Base-by-base conservation (phyloP, 1,140 invertebrate genomes). In the Triops longicaudatus region DNA sequence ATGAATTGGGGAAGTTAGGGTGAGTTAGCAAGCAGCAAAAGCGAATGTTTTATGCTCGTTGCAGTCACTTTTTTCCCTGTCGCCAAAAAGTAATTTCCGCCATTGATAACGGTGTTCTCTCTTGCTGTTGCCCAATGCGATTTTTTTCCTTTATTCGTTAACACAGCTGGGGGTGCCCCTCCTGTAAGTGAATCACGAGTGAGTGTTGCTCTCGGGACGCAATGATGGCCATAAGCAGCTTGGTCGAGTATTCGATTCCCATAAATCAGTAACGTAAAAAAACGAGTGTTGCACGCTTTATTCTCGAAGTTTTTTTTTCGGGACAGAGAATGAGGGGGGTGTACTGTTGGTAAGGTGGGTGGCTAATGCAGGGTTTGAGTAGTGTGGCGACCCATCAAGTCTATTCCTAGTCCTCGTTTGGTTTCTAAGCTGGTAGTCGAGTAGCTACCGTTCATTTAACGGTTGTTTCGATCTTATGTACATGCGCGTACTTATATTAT, bases 231-330 rank as follows among this genome's bases (percentile, higher is more conserved):
- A 37, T 37, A 37, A 63, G 22, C 50, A 22, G 14, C 50, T 63
- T 63, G 50, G n/a, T 63, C 50, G 50, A 63, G 50, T 63, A 63
- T 63, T 63, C 22, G 50, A 63, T 63, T 63, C 50, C 50, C 50
- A 63, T 63, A 63, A 63, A 63, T 63, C 50, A 63, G 50, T 22
- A 17, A 63, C 14, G 10, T 17, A 17, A 17, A 63, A 63, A 63
- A 63, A 63, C 14, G 6, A 2, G 50, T 17, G 50, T 63, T 22
- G 22, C 50, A 7, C 22, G 50, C 50, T 63, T 63, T 22, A 63
- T 22, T 37, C 31, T 37, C 31, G 31, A 37, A 37, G 31, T 37
- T 37, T 37, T 37, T 37, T 37, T 37, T 37, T 37, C 31, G 2
- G n/a, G n/a, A 2, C 31, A 7, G 31, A 7, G 31, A 37, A 7